Percentiles rank a stretch among this genome's conserved stretches.
Evolutionary conservation across 2,113 vertebrate genomes (phyloP).

Genomic region (Numenius arquata): DNA sequence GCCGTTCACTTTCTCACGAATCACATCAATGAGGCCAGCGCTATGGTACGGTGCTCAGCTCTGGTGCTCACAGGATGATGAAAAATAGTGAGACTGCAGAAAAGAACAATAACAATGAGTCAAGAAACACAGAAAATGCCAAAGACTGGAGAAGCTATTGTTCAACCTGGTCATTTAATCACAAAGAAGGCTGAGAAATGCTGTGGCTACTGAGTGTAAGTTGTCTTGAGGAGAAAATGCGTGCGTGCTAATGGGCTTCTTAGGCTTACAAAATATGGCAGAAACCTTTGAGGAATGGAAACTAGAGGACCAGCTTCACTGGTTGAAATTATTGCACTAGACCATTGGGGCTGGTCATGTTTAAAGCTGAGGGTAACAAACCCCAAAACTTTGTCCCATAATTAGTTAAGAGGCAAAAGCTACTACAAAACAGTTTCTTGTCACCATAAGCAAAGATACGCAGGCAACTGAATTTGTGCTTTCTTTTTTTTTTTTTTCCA

Average conservation of each 20-base stretch:
- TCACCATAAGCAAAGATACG: neutral
- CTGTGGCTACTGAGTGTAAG: neutral
- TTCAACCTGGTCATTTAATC: neutral
- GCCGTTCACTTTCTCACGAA: neutral
- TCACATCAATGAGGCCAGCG: neutral
- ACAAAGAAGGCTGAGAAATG: neutral
- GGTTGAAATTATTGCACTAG: neutral
- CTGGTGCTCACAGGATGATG: neutral
- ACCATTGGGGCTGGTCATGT: fast-evolving
- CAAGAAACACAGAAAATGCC: neutral
- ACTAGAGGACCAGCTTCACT: neutral
- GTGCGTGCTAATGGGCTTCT: neutral
- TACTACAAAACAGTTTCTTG: neutral
- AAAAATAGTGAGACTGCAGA: neutral
- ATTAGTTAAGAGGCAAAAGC: neutral
- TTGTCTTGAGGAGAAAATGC: neutral
- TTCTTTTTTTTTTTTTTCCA: neutral
- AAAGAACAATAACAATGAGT: neutral
- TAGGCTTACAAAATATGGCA: neutral
- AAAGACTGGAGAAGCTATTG: neutral
- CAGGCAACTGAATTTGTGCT: neutral
- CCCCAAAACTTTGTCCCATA: neutral
- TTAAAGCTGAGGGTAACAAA: neutral
- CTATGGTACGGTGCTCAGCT: fast-evolving
- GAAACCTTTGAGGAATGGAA: neutral